Evolutionary conservation across 1,140 invertebrate species (phyloP).

Genomic region (Mizuhopecten yessoensis): DNA sequence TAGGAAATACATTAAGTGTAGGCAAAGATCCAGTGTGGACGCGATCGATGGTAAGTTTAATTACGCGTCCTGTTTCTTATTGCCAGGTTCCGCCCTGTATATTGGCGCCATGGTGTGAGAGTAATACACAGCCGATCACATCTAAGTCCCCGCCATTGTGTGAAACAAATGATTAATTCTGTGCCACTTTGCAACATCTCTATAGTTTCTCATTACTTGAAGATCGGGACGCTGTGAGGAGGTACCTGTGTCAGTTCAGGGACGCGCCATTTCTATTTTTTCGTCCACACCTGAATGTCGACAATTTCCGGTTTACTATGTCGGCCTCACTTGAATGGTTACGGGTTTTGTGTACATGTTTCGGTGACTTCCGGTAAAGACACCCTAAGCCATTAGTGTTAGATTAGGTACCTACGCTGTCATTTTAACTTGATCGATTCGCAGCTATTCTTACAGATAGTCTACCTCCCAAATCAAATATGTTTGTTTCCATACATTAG

Average conservation of each 20-base stretch:
- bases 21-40: not conserved
- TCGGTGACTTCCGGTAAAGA: conserved; percentile 24
- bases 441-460: not conserved
- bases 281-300: conserved; percentile 17
- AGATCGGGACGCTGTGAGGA: conserved; percentile 25
- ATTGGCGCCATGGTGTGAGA: not conserved
- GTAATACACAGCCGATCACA: conserved; percentile 13
- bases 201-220: conserved; percentile 25
- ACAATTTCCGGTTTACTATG: conserved; percentile 32
- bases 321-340: conserved; percentile 10
- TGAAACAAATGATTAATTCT: conserved; percentile 8
- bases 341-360: conserved; percentile 19
- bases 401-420: conserved; percentile 11
- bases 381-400: conserved; percentile 8
- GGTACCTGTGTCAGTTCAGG: conserved; percentile 29
- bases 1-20: conserved; percentile 28
- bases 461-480: not conserved
- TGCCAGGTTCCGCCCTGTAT: conserved; percentile 36
- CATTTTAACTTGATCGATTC: conserved; percentile 16
- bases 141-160: not conserved
- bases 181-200: conserved; percentile 21
- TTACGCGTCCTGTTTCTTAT: conserved; percentile 23
- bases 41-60: conserved; percentile 25
- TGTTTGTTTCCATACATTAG: conserved; percentile 19
- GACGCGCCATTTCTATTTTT: conserved; percentile 15